These are phyloP conservation scores for Bemisia tabaci DNA, from an alignment of 1,140 invertebrate species.

Conservation along the genomic window DNA sequence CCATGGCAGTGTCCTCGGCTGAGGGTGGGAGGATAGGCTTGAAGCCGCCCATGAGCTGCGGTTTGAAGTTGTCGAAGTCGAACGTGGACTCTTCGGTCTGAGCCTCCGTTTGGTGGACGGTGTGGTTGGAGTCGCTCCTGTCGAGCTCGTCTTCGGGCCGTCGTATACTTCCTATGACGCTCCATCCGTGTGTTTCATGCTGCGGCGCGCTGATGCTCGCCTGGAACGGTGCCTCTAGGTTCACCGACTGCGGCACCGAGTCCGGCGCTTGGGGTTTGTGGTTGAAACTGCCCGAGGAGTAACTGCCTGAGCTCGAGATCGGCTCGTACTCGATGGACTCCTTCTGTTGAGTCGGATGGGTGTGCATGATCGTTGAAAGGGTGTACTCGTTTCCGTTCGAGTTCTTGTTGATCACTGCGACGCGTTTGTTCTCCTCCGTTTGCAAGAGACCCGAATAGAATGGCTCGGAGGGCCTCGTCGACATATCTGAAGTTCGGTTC, in stretches of 20 bases:
- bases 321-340: conserved; percentile 18
- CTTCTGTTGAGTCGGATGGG: conserved; percentile 19
- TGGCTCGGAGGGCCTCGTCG: conserved; percentile 4
- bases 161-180: conserved; percentile 35
- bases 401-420: conserved; percentile 14
- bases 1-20: conserved; percentile 12
- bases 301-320: conserved; percentile 8
- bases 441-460: background rate
- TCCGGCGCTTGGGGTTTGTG: conserved; percentile 2
- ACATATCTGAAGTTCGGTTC: background rate
- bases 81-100: conserved; percentile 28
- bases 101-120: background rate
- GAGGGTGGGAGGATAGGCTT: conserved; percentile 37
- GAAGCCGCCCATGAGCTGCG: conserved; percentile 50
- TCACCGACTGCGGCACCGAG: conserved; percentile 18
- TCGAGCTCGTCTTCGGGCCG: conserved; percentile 26
- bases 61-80: conserved; percentile 51
- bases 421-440: background rate
- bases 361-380: conserved; percentile 30
- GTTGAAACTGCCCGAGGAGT: background rate
- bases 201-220: conserved; percentile 41
- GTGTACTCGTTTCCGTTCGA: conserved; percentile 27
- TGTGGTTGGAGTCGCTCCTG: conserved; percentile 11
- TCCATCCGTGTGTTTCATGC: conserved; percentile 43
- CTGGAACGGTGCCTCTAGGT: conserved; percentile 54